Evolutionary conservation across 2,888 invertebrate genomes (phyloP), one percentile per base, ranked within the genome.

Genomic region (Meta bourneti): DNA sequence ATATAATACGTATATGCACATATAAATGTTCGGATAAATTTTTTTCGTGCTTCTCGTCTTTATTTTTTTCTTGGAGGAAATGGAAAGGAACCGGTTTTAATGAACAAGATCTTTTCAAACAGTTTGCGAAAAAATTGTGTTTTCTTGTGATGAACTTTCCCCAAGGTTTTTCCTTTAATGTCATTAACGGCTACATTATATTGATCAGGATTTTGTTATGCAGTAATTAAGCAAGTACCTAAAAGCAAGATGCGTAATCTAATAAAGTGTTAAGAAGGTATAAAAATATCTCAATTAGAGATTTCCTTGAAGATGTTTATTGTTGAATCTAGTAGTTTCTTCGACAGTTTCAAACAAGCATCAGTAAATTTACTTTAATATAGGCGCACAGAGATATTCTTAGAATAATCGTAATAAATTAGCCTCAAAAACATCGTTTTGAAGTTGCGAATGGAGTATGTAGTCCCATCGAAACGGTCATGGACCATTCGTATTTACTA

Each of bases 31-130:
- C 51, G 71, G 34, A 34, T 79, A 79, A 83, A 34, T 34, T 34
- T 83, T 83, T 83, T 83, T 84, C 75, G 72, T 13, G 16, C n/a
- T 74, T 72, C 51, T 6, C 61, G 19, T 75, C 75, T 11, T 34
- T 75, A 69, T 51, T 78, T 86, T 70, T 85, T 86, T 74, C 69
- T 69, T 51, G 13, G 54, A 78, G 72, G 61, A 80, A 54, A 87
- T 72, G 72, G 72, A 54, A 20, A 20, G 19, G 69, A 89, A 81
- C 88, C 81, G 69, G 88, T 81, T 82, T 74, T 49, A 89, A 81
- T 82, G 81, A 89, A 82, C 61, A 89, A 75, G 52, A 71, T 77
- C 52, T 75, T 75, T 89, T 69, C 88, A 74, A 61, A 61, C 54
- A 79, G 51, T 75, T 75, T 82, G 19, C 49, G 52, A 81, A 78